Evolutionary conservation across 2,888 invertebrate genomes (phyloP), one percentile per base, ranked within the genome.

Genomic region (Dynastes hyllus): DNA sequence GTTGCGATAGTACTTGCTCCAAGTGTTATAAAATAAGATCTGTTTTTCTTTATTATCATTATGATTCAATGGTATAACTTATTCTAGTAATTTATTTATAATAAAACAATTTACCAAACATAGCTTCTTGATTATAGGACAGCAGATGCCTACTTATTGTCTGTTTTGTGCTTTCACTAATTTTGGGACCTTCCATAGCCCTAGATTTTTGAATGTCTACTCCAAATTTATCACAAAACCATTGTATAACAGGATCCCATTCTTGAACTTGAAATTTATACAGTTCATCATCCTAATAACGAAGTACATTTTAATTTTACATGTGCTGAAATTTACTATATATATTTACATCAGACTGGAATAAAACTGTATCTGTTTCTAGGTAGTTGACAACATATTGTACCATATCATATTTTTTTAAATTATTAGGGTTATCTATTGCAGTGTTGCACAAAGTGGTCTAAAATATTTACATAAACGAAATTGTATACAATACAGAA

Each of bases 201-300:
- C 91, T 90, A 0, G 96, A 94, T 84, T 96, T 93, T 80, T 92
- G 90, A 80, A 98, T 91, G 80, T 92, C 91, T 0, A 96, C 93
- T 84, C 92, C 90, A 89, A 94, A 97, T 83, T 94, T 92, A 84
- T 95, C 90, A 88, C 96, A 94, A 87, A 98, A 96, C 97, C 98
- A 98, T 67, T 94, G 91, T 79, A 98, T 91, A 1, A 98, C 87
- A 5, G 98, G 97, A 86, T 94, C 94, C 99, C 99, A 99, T 87
- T 96, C 93, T 83, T 93, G 89, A 77, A 91, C 89, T 90, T 98
- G 98, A 51, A 96, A 86, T 76, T 92, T 90, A 82, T 92, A 92
- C 76, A 98, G 90, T 80, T 96, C 95, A 80, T 93, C 92, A 83
- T 96, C 94, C 95, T 95, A 77, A 32, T 84, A 82, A 76, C 79